Evolutionary conservation across 1,140 invertebrate species (phyloP), one percentile per base, ranked within the genome.

Genomic region (Hypsibius dujardini): DNA sequence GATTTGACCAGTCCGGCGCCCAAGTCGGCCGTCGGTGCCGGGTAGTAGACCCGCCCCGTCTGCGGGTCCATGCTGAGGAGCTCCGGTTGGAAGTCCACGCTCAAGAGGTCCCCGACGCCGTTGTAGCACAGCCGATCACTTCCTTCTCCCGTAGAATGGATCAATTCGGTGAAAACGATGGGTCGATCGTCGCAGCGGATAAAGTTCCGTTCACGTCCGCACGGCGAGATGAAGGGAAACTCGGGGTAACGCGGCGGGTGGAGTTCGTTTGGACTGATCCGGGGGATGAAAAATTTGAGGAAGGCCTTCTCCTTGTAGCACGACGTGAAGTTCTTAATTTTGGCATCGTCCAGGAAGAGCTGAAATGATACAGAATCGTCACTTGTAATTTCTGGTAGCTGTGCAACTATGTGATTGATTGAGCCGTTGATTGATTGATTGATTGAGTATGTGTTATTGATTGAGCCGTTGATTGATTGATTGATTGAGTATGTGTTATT

Each of bases 261-360:
- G 70, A 74, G 69, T 56, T 85, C 81, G 80, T 97, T 97, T 47
- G 83, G 72, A 75, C 84, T 82, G 2, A 97, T 79, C 72, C 87
- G 84, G 77, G 85, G 87, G 77, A 95, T 97, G 81, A 98, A 97
- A 77, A 98, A 97, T 73, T 86, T 82, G n/a, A 97, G 80, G 80
- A 97, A 97, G 76, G 90, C 87, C 79, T 92, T 92, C 75, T 97
- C 93, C 86, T 97, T 97, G 76, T 95, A 96, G 78, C 92, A 96
- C 1, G 92, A 95, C 71, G 94, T 98, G 76, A 97, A 98, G 79
- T 97, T 97, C 82, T 95, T 97, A 84, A 96, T 95, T 78, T 85
- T 87, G 46, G 90, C 84, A 83, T 97, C 93, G 84, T 98, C 93
- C 78, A 97, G 81, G 83, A 95, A 98, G 47, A 98, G 82, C 91